phyloP scores from a whole-genome alignment of 2,888 invertebrate species.

The Drosophila suboccidentalis region DNA sequence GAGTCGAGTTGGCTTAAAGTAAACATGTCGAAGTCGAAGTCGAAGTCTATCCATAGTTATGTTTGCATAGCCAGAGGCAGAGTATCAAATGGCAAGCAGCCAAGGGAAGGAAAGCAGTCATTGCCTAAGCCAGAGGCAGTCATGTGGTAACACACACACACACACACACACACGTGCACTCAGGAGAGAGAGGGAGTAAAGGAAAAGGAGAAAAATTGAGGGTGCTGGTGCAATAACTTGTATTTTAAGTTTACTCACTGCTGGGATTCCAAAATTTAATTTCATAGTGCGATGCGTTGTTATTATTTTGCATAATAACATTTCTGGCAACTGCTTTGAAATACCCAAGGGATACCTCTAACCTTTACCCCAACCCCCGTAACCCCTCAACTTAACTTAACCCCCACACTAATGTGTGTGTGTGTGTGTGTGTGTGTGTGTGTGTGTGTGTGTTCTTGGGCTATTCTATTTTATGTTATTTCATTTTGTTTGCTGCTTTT shows the following conservation, averaged over 20 bases:
- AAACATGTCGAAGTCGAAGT: background rate
- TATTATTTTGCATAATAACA: constrained; percentile 80
- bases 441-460: background rate
- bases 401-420: background rate
- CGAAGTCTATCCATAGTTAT: background rate
- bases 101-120: constrained; percentile 29
- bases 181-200: too few species aligned
- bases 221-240: constrained; percentile 69
- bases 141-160: constrained; percentile 66
- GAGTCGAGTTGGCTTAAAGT: background rate
- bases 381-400: background rate
- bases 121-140: constrained; percentile 65
- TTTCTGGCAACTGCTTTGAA: constrained; percentile 57
- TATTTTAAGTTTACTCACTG: constrained; percentile 80
- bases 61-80: constrained; percentile 22
- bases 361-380: background rate
- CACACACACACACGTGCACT: constrained; percentile 1
- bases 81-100: constrained; percentile 44
- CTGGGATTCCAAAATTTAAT: constrained; percentile 82
- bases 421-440: constrained; percentile 6
- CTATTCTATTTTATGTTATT: constrained; percentile 32
- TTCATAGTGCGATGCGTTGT: constrained; percentile 81
- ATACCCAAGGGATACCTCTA: constrained; percentile 33
- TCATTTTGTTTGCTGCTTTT: constrained; percentile 20
- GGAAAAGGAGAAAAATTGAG: background rate